A percentile compares a stretch with the other conserved stretches of the same genome.
phyloP scores from a whole-genome alignment of 2,797 vertebrate genomes.

The Echiichthys vipera region DNA sequence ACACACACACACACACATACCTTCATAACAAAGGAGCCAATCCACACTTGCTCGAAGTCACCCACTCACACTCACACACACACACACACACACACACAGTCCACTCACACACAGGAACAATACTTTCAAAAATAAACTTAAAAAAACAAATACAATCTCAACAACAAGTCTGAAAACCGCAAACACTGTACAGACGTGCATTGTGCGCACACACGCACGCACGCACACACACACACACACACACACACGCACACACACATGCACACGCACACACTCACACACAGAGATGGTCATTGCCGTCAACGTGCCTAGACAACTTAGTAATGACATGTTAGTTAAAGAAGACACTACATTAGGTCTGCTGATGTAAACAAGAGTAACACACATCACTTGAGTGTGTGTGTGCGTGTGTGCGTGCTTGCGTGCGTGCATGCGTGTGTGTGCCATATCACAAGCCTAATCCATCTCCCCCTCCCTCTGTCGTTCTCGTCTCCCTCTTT shows the following conservation, averaged over 20 bases:
- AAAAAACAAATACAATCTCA: neutral
- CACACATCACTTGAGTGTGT: neutral
- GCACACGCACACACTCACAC: neutral
- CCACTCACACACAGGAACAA: neutral
- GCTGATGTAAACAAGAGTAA: slow-evolving; percentile 41
- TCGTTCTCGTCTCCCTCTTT: slow-evolving; percentile 55
- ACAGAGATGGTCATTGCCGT: slow-evolving; percentile 27
- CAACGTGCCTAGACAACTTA: slow-evolving; percentile 44
- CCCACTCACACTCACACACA: neutral
- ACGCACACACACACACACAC: neutral
- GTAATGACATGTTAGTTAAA: slow-evolving; percentile 59
- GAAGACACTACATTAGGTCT: slow-evolving; percentile 31
- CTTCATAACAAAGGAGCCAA: slow-evolving; percentile 17
- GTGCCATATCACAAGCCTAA: slow-evolving; percentile 9
- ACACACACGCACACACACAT: neutral
- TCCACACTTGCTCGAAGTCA: neutral
- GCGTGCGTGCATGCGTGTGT: neutral
- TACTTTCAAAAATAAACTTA: neutral
- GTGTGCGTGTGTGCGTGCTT: no score
- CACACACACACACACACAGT: neutral
- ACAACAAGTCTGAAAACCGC: neutral
- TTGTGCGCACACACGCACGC: neutral
- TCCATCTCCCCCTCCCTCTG: slow-evolving; percentile 22
- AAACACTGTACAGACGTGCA: neutral
- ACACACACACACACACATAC: no score